Evolutionary conservation across 2,113 vertebrate species (phyloP), one percentile per base, ranked within the genome.

Genomic region (Neodon shergylaensis): DNA sequence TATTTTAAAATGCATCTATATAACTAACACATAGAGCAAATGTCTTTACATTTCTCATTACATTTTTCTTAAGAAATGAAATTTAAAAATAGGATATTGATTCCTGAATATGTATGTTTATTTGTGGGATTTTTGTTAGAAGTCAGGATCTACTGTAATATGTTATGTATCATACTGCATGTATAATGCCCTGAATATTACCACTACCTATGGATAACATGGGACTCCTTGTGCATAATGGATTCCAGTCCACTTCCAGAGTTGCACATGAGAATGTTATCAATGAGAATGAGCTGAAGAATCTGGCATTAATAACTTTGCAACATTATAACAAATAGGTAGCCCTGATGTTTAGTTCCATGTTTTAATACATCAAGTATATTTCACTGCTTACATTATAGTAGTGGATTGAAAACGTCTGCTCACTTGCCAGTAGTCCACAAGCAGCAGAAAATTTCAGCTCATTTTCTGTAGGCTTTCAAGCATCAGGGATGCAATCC

Each of bases 341-440:
- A 98, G 94, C 76, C n/a, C 93, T 97, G 92, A 97, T 98, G 19
- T 98, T 98, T 97, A 96, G 44, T 95, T 97, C 82, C 63, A 49
- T 52, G 89, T 94, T 9, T 98, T 98, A 98, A 88, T 97, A 88
- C 90, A 88, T 95, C 87, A 97, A 97, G 96, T 98, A 52, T 95
- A 96, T 98, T 98, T 98, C 98, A 98, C 98, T 99, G 98, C 98
- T 98, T 98, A 98, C 98, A 98, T 99, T 99, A 98, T 97, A 96
- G 98, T 97, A 98, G 98, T 98, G 98, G 98, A 99, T 99, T 98
- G 98, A 98, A 99, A 99, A 98, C 99, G 99, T 99, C 99, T 99
- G 99, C 98, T 98, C 92, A 95, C 97, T 98, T 98, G 63, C 98
- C 97, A 96, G 96, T 95, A 88, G 94, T 96, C 83, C 42, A 33